These are phyloP conservation scores for Ranitomeya imitator DNA, from an alignment of 2,113 vertebrate genomes.

Conservation along the genomic window DNA sequence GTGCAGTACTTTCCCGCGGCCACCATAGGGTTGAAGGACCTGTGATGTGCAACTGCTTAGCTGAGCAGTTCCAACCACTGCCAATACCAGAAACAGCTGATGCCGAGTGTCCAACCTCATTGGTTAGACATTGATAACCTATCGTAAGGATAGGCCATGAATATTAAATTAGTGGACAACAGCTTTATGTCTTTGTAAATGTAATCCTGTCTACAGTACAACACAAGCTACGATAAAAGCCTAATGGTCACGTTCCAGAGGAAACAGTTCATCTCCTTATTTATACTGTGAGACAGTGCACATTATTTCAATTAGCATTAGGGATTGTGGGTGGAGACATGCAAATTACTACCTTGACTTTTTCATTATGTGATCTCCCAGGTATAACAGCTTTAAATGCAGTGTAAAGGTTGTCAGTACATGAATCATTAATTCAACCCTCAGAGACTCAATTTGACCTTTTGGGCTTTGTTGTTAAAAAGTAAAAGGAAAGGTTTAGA, in stretches of 20 bases:
- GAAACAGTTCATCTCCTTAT: not conserved
- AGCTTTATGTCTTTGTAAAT: not conserved
- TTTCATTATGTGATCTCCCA: slow-evolving; percentile 23
- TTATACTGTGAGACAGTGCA: not conserved
- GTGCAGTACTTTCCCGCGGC: no score
- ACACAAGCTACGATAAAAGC: not conserved
- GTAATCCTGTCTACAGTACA: not conserved
- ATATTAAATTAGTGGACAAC: no score
- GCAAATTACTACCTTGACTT: slow-evolving; percentile 10
- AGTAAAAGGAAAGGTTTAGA: slow-evolving; percentile 29
- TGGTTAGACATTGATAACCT: no score
- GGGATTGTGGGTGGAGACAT: slow-evolving; percentile 9
- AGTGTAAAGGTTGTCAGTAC: slow-evolving; percentile 15
- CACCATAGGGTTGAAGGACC: no score
- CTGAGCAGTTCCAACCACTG: no score
- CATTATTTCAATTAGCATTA: not conserved
- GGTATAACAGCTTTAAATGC: slow-evolving; percentile 21
- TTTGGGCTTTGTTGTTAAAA: slow-evolving; percentile 27
- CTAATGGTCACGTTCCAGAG: not conserved
- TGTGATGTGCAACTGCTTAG: no score
- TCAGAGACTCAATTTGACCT: slow-evolving; percentile 41
- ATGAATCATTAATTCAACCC: slow-evolving; percentile 43
- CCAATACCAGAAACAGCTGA: no score
- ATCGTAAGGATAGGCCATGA: no score
- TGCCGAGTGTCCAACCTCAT: no score